Evolutionary conservation across 2,797 vertebrate species (phyloP), one percentile per base, ranked within the genome.

Genomic region (Acanthiza pusilla): DNA sequence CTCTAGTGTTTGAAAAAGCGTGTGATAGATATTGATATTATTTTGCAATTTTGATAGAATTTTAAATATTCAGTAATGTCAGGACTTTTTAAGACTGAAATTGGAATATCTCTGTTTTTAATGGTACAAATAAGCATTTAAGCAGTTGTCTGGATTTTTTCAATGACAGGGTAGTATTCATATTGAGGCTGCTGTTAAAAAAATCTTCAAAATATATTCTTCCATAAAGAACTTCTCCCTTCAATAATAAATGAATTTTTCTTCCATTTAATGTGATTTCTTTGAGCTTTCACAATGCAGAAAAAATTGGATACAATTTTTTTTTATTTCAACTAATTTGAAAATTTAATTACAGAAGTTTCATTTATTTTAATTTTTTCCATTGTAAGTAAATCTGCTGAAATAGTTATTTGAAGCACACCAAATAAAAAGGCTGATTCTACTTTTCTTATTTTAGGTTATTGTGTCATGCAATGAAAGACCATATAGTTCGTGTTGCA

Each of bases 391-490:
- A 62, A 66, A 57, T 57, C 89, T 87, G 10, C 13, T 85, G 13
- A 91, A 80, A 47, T 68, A 48, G 27, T 13, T 87, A 40, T 38
- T 80, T 60, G 34, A 85, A 87, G 18, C n/a, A 19, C 32, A 47
- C 45, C 17, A 86, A 29, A 75, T 55, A 27, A 42, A 51, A 95
- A 57, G 16, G 16, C 47, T 95, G 48, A 97, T 83, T 92, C 30
- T 57, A 6, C 75, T 85, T 95, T 89, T 79, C 47, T 72, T 80
- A 34, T 95, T 96, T 63, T 89, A 99, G 99, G 96, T 98, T 99
- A 79, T 96, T 99, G 48, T 99, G 99, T 96, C 99, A 99, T 67
- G 99, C 99, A 76, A 99, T 99, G 99, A 99, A 99, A 97, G 99
- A 99, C 97, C 99, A 99, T 92, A 99, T 99, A 70, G 99, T 99